These are phyloP conservation scores for Entosphenus tridentatus DNA, from an alignment of 2,113 vertebrate genomes.

Conservation along the genomic window DNA sequence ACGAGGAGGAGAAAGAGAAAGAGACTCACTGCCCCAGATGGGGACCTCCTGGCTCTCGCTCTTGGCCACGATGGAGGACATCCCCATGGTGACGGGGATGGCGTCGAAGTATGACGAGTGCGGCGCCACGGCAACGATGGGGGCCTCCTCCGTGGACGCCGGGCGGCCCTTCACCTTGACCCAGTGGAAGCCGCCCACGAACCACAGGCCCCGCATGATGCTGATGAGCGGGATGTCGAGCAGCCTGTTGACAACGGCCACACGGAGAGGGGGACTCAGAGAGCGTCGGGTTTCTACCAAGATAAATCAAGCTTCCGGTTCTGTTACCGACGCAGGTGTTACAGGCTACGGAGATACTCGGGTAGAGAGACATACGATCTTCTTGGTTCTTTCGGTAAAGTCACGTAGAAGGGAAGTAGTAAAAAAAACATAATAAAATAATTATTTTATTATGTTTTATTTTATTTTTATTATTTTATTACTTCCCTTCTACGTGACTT, in stretches of 20 bases:
- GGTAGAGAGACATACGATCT: too few species aligned
- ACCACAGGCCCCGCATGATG: slow-evolving; percentile 87
- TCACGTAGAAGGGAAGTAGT: too few species aligned
- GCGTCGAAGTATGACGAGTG: slow-evolving; percentile 89
- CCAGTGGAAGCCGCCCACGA: slow-evolving; percentile 71
- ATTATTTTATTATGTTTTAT: too few species aligned
- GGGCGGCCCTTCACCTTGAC: slow-evolving; percentile 54
- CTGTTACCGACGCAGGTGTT: too few species aligned
- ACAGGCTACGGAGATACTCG: too few species aligned
- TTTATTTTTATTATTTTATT: too few species aligned
- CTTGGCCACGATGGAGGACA: slow-evolving; percentile 77
- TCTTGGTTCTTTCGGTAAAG: too few species aligned
- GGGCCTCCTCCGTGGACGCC: slow-evolving; percentile 36
- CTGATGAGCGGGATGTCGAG: slow-evolving; percentile 42
- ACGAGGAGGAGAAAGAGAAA: too few species aligned
- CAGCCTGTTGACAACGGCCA: slow-evolving; percentile 23
- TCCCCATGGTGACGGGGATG: slow-evolving; percentile 81
- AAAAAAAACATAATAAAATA: too few species aligned
- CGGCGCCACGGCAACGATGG: slow-evolving; percentile 62
- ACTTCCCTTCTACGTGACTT: too few species aligned
- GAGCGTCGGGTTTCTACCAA: too few species aligned
- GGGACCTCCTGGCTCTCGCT: slow-evolving; percentile 74
- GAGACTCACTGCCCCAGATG: slow-evolving; percentile 79
- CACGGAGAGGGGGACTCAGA: background rate
- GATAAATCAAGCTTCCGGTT: too few species aligned